Evolutionary conservation across 92 coral and sea anemone species (phyloP).

Genomic region (Epizoanthus illoricatus): DNA sequence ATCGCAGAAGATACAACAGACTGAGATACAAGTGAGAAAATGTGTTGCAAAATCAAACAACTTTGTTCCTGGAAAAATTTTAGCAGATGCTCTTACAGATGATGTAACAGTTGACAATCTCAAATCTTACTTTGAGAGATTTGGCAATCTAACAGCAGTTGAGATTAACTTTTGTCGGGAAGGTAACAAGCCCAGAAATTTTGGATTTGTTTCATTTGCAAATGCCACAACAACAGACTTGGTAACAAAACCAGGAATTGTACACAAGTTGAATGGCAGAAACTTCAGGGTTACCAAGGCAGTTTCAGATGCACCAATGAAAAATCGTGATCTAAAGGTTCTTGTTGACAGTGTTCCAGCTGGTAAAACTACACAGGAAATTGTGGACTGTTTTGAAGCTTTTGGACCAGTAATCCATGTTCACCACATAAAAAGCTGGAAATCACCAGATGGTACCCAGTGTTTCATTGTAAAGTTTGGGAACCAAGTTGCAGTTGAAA

Average conservation of each 20-base stretch:
- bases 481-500: constrained; percentile 36
- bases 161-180: constrained; percentile 54
- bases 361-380: constrained; percentile 23
- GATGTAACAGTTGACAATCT: constrained; percentile 51
- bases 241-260: constrained; percentile 16
- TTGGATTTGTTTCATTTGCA: constrained; percentile 58
- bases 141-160: constrained; percentile 49
- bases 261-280: constrained; percentile 45
- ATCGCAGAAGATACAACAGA: constrained; percentile 37
- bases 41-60: constrained; percentile 46
- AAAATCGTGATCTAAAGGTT: constrained; percentile 49
- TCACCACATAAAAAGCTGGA: constrained; percentile 44
- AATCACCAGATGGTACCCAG: constrained; percentile 35
- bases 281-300: constrained; percentile 57
- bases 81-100: constrained; percentile 53
- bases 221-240: constrained; percentile 38
- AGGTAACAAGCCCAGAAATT: constrained; percentile 27
- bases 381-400: constrained; percentile 41
- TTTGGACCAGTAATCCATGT: constrained; percentile 46
- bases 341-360: constrained; percentile 69
- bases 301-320: constrained; percentile 13
- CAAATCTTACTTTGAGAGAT: constrained; percentile 55
- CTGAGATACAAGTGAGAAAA: constrained; percentile 46
- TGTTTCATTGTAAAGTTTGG: constrained; percentile 55
- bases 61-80: constrained; percentile 49